phyloP scores from a whole-genome alignment of 2,113 vertebrate genomes.

The Dicaeum eximium region DNA sequence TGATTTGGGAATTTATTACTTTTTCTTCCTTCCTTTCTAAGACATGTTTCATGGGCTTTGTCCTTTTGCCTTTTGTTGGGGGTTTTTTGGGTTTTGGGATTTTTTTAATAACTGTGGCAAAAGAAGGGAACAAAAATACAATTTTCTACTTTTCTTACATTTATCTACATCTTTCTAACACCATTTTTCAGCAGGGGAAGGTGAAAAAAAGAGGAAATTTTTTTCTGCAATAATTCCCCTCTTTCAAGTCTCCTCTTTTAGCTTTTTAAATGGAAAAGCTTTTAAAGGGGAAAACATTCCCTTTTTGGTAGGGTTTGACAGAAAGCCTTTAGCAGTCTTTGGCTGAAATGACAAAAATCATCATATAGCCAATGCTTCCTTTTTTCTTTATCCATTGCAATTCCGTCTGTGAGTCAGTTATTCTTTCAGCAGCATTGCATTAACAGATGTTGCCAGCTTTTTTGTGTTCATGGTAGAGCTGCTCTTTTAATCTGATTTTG shows the following conservation, averaged over 20 bases:
- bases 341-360: background rate
- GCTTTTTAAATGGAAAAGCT: background rate
- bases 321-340: background rate
- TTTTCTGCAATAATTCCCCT: background rate
- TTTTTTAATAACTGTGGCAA: background rate
- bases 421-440: slow-evolving; percentile 5
- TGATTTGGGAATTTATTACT: background rate
- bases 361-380: background rate
- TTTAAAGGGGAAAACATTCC: background rate
- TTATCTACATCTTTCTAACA: background rate
- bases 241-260: background rate
- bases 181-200: background rate
- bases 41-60: background rate
- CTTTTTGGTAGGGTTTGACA: background rate
- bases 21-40: background rate
- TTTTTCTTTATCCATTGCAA: background rate
- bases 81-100: background rate
- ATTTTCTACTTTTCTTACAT: background rate
- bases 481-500: background rate
- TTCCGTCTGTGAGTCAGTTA: background rate
- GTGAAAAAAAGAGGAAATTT: background rate
- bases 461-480: background rate
- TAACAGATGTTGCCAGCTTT: background rate
- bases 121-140: background rate
- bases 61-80: background rate